Evolutionary conservation across 2,797 vertebrate genomes (phyloP).

Genomic region (Macropus fuliginosus): DNA sequence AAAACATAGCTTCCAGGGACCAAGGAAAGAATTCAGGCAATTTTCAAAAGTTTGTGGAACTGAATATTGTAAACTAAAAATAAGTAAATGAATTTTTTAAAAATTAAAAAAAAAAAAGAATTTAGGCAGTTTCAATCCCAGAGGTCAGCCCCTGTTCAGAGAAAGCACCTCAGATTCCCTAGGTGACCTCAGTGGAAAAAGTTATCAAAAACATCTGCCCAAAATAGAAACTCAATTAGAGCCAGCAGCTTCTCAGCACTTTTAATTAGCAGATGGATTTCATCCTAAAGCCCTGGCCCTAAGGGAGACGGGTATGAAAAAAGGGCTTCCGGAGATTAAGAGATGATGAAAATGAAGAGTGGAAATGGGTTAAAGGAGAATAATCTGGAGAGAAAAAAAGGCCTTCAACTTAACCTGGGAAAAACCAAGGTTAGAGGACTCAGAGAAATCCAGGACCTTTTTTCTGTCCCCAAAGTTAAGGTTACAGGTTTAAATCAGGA

Average conservation of each 20-base stretch:
- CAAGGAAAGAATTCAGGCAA: not conserved
- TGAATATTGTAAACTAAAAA: no score
- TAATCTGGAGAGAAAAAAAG: not conserved
- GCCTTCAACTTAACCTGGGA: not conserved
- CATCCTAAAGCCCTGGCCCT: not conserved
- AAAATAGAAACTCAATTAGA: not conserved
- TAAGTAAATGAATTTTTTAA: no score
- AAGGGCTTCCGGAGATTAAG: not conserved
- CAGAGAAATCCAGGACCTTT: not conserved
- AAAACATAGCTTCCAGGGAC: not conserved
- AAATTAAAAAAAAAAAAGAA: no score
- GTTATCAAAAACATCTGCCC: not conserved
- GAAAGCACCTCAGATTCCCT: not conserved
- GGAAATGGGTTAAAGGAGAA: not conserved
- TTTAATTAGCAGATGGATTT: not conserved
- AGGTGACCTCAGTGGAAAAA: not conserved
- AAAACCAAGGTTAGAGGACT: not conserved
- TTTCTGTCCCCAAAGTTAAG: not conserved
- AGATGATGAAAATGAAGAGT: not conserved
- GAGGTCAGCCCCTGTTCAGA: not conserved
- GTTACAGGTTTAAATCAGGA: not conserved
- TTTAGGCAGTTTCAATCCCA: not conserved
- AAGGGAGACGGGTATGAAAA: not conserved
- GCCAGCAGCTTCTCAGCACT: no score
- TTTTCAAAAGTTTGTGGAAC: not conserved